Percentiles rank a stretch among this genome's conserved stretches.
phyloP scores from a whole-genome alignment of 2,888 invertebrate species.

The Drosophila ezoana region DNA sequence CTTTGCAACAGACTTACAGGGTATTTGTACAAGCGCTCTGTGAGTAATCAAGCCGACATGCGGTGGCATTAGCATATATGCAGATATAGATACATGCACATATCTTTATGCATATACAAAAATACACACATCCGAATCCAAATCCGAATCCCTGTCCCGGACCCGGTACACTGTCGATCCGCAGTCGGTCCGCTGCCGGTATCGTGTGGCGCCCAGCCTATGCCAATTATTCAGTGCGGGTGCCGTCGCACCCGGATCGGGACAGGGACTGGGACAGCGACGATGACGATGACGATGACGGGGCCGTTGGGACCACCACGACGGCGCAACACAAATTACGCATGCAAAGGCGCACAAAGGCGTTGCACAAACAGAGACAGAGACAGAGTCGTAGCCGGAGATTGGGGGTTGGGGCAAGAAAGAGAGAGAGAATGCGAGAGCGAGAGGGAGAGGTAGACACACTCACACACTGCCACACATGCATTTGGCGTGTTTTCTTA shows the following conservation, averaged over 20 bases:
- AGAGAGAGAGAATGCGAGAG: neutral
- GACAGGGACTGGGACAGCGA: constrained; percentile 13
- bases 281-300: constrained; percentile 25
- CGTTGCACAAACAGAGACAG: constrained; percentile 61
- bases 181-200: constrained; percentile 14
- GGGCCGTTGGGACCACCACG: constrained; percentile 62
- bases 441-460: neutral
- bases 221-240: constrained; percentile 79
- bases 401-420: too few relatives aligned
- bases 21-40: constrained; percentile 40
- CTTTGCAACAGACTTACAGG: constrained; percentile 8
- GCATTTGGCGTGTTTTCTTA: constrained; percentile 70
- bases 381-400: neutral
- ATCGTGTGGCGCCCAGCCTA: constrained; percentile 79
- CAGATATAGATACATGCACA: constrained; percentile 60
- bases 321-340: constrained; percentile 68
- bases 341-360: constrained; percentile 73
- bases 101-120: constrained; percentile 43
- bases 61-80: constrained; percentile 74
- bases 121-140: constrained; percentile 28
- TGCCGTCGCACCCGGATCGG: constrained; percentile 64
- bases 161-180: constrained; percentile 1
- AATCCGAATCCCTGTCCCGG: constrained; percentile 22
- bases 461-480: constrained; percentile 40
- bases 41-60: constrained; percentile 80